Percentiles rank a stretch among this genome's conserved stretches.
Conservation (phyloP, 2,888 invertebrate species). For the Philhelius pedissequus region DNA sequence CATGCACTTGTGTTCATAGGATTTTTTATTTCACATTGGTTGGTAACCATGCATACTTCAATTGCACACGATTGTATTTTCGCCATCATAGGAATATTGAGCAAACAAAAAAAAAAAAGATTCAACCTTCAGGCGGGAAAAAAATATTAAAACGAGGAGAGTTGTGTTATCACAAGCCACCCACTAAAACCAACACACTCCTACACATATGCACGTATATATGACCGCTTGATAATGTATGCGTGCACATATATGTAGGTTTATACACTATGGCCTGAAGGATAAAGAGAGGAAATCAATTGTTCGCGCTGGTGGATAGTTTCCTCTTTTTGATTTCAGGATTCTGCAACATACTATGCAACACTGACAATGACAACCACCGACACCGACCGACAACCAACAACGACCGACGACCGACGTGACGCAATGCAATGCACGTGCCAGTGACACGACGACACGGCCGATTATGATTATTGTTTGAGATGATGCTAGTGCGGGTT, state of each 20-base stretch:
- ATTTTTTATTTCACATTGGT: too few species aligned
- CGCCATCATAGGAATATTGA: not conserved
- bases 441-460: not conserved
- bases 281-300: slow-evolving; percentile 48
- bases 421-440: too few species aligned
- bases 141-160: slow-evolving; percentile 9
- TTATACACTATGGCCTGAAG: not conserved
- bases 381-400: not conserved
- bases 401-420: not conserved
- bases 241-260: too few species aligned
- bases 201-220: not conserved
- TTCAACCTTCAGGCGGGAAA: slow-evolving; percentile 13
- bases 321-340: slow-evolving; percentile 5
- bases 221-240: not conserved
- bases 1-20: too few species aligned
- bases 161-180: not conserved
- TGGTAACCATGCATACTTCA: not conserved
- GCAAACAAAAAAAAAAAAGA: too few species aligned
- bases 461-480: not conserved
- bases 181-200: not conserved
- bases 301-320: slow-evolving; percentile 25
- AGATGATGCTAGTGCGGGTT: slow-evolving; percentile 7
- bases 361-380: not conserved
- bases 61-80: not conserved
- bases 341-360: slow-evolving; percentile 8